A percentile compares a stretch with the other conserved stretches of the same genome.
Conservation (phyloP, 2,888 invertebrate genomes). For the Calameuta filiformis region DNA sequence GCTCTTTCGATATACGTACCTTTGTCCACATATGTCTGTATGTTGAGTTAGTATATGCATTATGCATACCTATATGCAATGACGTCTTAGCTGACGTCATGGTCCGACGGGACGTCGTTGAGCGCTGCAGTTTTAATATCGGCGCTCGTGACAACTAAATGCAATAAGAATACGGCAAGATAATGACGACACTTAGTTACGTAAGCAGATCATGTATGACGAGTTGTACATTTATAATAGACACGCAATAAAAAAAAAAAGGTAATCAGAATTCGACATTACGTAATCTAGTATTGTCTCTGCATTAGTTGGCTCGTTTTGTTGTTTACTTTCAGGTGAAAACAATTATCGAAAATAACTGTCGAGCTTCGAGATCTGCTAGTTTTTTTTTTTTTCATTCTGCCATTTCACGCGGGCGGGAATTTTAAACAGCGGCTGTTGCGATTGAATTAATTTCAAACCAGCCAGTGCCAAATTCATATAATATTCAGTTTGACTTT, state of each 20-base stretch:
- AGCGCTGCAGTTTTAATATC: slow-evolving; percentile 7
- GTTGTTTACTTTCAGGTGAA: not conserved
- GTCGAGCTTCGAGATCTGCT: too few relatives aligned
- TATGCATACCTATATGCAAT: not conserved
- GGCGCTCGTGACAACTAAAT: slow-evolving; percentile 1
- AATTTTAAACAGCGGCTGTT: not conserved
- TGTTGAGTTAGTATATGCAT: not conserved
- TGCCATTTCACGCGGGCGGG: too few relatives aligned
- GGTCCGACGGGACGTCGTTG: not conserved
- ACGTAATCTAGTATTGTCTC: not conserved
- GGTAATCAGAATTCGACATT: slow-evolving; percentile 10
- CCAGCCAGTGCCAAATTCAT: not conserved
- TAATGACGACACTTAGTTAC: slow-evolving; percentile 32
- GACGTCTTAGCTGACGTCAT: not conserved
- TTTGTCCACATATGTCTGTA: not conserved
- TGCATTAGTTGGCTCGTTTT: not conserved
- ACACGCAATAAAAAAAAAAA: slow-evolving; percentile 50
- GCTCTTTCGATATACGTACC: not conserved
- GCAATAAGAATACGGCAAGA: slow-evolving; percentile 1
- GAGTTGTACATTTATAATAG: slow-evolving; percentile 65
- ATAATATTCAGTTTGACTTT: not conserved
- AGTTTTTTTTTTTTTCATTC: too few relatives aligned
- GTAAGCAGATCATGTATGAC: slow-evolving; percentile 58
- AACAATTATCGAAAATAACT: not conserved
- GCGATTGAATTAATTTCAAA: not conserved